Conservation (phyloP, 2,113 vertebrate genomes). For the Dipodomys ordii region DNA sequence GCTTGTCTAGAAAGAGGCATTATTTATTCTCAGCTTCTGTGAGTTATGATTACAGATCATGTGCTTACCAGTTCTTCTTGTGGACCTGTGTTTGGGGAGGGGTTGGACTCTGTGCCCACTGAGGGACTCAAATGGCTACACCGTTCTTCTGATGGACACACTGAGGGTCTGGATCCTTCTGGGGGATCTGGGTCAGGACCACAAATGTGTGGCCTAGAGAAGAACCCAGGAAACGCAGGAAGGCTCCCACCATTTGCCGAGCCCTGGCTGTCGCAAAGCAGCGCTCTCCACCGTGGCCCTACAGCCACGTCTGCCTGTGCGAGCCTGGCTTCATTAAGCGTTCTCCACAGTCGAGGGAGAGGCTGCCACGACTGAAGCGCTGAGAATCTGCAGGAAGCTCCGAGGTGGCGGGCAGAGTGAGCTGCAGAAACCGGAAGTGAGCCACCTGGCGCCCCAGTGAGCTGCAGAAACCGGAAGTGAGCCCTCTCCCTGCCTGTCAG, state of each 20-base stretch:
- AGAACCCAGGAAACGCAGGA: neutral
- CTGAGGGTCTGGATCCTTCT: neutral
- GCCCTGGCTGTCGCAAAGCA: rapidly evolving
- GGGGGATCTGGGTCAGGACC: too few species aligned
- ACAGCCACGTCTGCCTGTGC: rapidly evolving
- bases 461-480: too few species aligned
- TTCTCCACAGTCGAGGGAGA: neutral
- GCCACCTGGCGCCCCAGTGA: too few species aligned
- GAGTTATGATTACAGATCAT: neutral
- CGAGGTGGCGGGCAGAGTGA: neutral
- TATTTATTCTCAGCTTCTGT: neutral
- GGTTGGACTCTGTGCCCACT: neutral
- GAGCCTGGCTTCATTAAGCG: neutral
- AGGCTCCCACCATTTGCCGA: neutral
- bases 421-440: neutral
- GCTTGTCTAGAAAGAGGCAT: neutral
- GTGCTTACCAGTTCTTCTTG: neutral
- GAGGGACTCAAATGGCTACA: neutral
- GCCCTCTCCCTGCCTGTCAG: neutral
- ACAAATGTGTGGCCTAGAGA: neutral
- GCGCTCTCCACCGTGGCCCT: too few species aligned
- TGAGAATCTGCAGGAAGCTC: neutral
- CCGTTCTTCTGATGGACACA: neutral
- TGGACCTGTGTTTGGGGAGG: neutral
- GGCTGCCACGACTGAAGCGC: neutral